Evolutionary conservation across 2,888 invertebrate species (phyloP), one percentile per base, ranked within the genome.

Genomic region (Iselma pallidipennis): DNA sequence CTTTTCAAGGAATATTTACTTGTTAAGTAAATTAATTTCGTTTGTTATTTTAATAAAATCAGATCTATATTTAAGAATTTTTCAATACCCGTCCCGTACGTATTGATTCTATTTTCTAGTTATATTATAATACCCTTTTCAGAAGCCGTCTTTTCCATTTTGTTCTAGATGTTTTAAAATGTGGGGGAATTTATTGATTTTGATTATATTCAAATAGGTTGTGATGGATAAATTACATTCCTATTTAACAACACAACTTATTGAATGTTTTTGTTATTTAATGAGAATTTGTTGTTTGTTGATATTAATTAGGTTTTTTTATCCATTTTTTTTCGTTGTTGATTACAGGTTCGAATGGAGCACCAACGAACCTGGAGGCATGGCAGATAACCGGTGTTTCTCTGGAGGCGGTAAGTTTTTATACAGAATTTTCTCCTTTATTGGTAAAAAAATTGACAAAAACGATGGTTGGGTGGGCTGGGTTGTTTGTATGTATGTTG

Each of bases 301-400:
- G 49, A 55, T 28, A 49, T 54, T 55, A n/a, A n/a, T n/a, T n/a
- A n/a, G 1, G 3, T 29, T 29, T 12, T 16, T n/a, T n/a, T n/a
- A n/a, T n/a, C n/a, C 1, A 16, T 45, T 56, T 31, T 61, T 29
- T 55, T 59, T 60, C 52, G 59, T 61, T 50, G 65, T 73, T 66
- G 76, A 66, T 82, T 81, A 57, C 83, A 86, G 87, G 84, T 81
- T 85, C 83, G 84, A 76, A 86, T 86, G 85, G 85, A 83, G 83
- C 81, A 82, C 81, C 82, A 81, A 78, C 77, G 82, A 83, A 83
- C 83, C 83, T 81, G 83, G 83, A 88, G 89, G 89, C 86, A 91
- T 91, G 91, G 89, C 90, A 88, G 90, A 91, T 85, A 90, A 89
- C 85, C 87, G 89, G 83, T 88, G 90, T 86, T 88, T 87, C 84